Conservation (phyloP, 92 coral and sea anemone species). For the Palythoa grandis region DNA sequence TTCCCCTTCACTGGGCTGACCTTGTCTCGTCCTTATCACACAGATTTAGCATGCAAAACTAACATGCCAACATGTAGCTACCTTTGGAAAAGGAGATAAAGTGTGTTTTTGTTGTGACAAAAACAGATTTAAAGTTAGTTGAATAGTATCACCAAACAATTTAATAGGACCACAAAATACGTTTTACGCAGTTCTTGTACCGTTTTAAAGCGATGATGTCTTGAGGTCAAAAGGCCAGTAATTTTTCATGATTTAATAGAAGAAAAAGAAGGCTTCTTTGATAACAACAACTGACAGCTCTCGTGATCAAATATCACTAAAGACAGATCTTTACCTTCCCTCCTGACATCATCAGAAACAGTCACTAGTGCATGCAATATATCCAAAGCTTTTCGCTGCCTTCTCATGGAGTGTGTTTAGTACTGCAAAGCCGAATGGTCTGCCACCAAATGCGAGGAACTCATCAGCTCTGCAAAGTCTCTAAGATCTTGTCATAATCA, state of each 20-base stretch:
- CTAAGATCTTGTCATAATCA: slow-evolving; percentile 26
- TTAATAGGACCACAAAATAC: not conserved
- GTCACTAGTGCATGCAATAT: not conserved
- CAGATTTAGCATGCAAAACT: not conserved
- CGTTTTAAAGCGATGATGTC: slow-evolving; percentile 47
- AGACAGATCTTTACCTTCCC: not conserved
- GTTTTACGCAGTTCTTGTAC: slow-evolving; percentile 20
- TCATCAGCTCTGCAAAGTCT: not conserved
- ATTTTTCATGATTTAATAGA: slow-evolving; percentile 41
- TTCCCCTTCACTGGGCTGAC: not conserved
- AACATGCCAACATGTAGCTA: not conserved
- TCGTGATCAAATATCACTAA: slow-evolving; percentile 22
- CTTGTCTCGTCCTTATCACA: slow-evolving; percentile 20
- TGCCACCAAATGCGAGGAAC: not conserved
- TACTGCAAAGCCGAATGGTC: not conserved
- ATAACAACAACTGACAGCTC: slow-evolving; percentile 37
- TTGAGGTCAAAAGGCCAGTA: slow-evolving; percentile 33
- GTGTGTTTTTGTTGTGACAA: not conserved
- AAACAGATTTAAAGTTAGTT: not conserved
- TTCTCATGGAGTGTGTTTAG: not conserved
- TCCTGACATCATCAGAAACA: not conserved
- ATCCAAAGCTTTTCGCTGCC: not conserved
- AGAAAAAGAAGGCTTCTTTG: slow-evolving; percentile 39
- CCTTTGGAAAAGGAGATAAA: not conserved
- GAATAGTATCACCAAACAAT: not conserved